Evolutionary conservation across 2,113 vertebrate genomes (phyloP).

Genomic region (Pseudopodoces humilis): DNA sequence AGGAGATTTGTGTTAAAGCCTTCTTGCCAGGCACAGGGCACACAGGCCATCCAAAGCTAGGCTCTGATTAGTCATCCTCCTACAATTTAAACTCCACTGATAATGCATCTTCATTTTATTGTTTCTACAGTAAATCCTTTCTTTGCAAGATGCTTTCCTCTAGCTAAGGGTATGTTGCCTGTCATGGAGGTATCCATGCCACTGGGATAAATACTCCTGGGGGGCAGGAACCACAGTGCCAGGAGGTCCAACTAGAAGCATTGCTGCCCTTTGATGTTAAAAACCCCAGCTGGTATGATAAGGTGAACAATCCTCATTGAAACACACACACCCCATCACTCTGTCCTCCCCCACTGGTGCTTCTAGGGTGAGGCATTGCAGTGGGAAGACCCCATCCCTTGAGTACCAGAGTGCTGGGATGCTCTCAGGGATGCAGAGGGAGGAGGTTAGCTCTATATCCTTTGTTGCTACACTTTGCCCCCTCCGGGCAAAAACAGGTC

Average conservation of each 20-base stretch:
- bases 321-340: fast-evolving
- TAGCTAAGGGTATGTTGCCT: not conserved
- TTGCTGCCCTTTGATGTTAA: not conserved
- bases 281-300: fast-evolving
- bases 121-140: not conserved
- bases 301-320: not conserved
- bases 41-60: not conserved
- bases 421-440: not conserved
- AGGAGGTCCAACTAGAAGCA: not conserved
- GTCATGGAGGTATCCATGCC: fast-evolving
- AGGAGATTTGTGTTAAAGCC: not conserved
- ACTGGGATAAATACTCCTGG: not conserved
- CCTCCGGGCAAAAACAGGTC: fast-evolving
- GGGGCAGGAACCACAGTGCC: not conserved
- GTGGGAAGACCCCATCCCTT: not conserved
- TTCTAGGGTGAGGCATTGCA: not conserved
- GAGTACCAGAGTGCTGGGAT: not conserved
- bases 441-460: not conserved
- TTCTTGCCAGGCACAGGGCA: not conserved
- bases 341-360: not conserved
- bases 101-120: not conserved
- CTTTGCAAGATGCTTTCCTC: not conserved
- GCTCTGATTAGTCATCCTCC: not conserved
- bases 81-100: not conserved
- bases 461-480: not conserved